A percentile compares a stretch with the other conserved stretches of the same genome.
Evolutionary conservation across 2,113 vertebrate genomes (phyloP).

Genomic region (Rhabdomys dilectus): DNA sequence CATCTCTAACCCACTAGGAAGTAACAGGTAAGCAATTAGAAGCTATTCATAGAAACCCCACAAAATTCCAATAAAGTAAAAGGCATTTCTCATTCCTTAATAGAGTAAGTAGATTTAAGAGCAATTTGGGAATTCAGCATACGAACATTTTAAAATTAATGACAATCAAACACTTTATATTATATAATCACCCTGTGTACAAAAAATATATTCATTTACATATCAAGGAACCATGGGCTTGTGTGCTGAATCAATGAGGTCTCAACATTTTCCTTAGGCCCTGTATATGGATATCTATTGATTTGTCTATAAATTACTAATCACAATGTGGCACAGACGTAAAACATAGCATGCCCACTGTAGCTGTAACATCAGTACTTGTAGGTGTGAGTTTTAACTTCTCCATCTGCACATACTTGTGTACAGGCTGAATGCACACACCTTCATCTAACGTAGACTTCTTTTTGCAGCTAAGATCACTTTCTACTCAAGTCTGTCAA

Average conservation of each 20-base stretch:
- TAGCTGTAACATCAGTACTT: not conserved
- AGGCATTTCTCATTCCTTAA: not conserved
- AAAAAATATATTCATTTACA: not conserved
- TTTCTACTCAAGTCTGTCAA: not conserved
- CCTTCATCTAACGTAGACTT: not conserved
- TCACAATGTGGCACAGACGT: rapidly evolving
- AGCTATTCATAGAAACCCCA: not conserved
- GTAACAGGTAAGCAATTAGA: not conserved
- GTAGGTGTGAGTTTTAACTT: rapidly evolving
- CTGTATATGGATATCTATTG: rapidly evolving
- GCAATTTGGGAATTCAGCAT: not conserved
- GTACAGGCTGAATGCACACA: rapidly evolving
- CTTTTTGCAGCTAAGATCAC: not conserved
- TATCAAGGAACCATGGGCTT: not conserved
- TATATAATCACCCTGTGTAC: no score
- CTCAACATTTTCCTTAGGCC: rapidly evolving
- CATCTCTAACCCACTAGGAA: not conserved
- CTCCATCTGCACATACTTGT: rapidly evolving
- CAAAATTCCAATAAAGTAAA: not conserved
- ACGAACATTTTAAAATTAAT: not conserved
- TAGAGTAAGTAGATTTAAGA: not conserved
- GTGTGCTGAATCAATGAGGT: rapidly evolving
- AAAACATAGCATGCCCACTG: rapidly evolving
- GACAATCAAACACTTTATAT: not conserved
- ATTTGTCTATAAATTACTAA: not conserved